These are phyloP conservation scores for Echiichthys vipera DNA, from an alignment of 2,797 vertebrate genomes.

Conservation along the genomic window DNA sequence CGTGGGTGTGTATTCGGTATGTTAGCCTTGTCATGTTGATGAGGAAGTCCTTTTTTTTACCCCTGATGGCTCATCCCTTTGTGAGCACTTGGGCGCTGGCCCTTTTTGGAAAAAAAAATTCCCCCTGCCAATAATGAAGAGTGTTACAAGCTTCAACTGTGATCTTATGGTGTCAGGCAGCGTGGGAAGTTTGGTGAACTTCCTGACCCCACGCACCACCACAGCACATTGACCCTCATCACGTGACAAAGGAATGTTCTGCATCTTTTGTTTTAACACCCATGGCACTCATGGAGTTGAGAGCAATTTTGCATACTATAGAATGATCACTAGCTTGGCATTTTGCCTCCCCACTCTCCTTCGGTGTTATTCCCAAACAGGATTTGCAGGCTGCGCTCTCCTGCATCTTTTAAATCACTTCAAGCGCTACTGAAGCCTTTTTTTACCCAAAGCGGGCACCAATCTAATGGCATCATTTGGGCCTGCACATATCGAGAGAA, in stretches of 20 bases:
- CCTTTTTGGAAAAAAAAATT: conserved; percentile 38
- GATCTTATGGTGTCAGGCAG: conserved; percentile 58
- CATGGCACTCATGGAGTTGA: conserved; percentile 73
- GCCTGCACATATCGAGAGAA: conserved; percentile 77
- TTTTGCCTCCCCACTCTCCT: conserved; percentile 73
- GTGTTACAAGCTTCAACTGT: conserved; percentile 23
- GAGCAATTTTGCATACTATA: conserved; percentile 80
- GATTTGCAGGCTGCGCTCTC: conserved; percentile 77
- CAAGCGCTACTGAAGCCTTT: conserved; percentile 77
- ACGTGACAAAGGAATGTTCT: conserved; percentile 78
- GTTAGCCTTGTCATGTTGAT: conserved; percentile 35
- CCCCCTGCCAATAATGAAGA: conserved; percentile 51
- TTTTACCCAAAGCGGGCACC: conserved; percentile 73
- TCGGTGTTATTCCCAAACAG: conserved; percentile 72
- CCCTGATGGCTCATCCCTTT: conserved; percentile 37
- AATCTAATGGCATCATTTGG: conserved; percentile 83
- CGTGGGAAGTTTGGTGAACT: conserved; percentile 83
- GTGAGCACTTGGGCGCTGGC: conserved; percentile 16
- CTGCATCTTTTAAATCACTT: conserved; percentile 83
- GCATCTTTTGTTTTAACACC: conserved; percentile 80
- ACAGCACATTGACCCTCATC: conserved; percentile 73
- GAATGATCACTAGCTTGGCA: conserved; percentile 76
- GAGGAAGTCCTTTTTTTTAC: conserved; percentile 48
- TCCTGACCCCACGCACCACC: conserved; percentile 75
- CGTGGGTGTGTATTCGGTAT: neutral